Base-by-base conservation (phyloP, 2,797 vertebrate genomes). In the Eleutherodactylus coqui region DNA sequence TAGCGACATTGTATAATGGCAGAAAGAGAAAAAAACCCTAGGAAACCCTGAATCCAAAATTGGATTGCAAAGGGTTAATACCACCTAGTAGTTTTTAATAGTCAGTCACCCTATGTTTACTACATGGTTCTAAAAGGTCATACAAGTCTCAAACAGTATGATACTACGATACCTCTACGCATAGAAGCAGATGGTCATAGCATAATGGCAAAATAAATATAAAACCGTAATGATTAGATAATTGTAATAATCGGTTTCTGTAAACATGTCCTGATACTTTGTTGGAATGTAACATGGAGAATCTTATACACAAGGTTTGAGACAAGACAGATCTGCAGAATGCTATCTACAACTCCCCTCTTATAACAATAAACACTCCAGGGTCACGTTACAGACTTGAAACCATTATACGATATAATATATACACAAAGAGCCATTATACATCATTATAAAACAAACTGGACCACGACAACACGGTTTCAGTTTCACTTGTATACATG, bases 391-490 rank as follows among this genome's bases (percentile, higher is more conserved):
- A 82, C 79, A 75, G 55, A 32, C 67, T 51, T 45, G 34, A 41
- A 76, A 62, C 79, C 79, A 86, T 86, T 82, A 75, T 64, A 79
- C 13, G 14, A 8, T 51, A 43, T 64, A 81, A 64, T 76, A 86
- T 86, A 81, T 75, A 86, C 79, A 86, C 70, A 81, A 53, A 81
- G 27, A 72, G 21, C 85, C 55, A 86, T 86, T 81, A 86, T 82
- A 80, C 19, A 75, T 86, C 85, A 67, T 51, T 60, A 72, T 51
- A 60, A 60, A 67, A 47, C 51, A 64, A 81, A 58, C 76, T 64
- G 67, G 64, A 70, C 19, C 47, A 24, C 3, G 51, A 27, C 17
- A 27, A 38, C 64, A 38, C 14, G 2, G 84, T 81, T 64, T 82
- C 78, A 62, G 38, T 53, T 70, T 53, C 80, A 72, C 64, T 38